A percentile compares a stretch with the other conserved stretches of the same genome.
Evolutionary conservation across 2,888 invertebrate genomes (phyloP).

Genomic region (Drosophila nr. perissopoda): DNA sequence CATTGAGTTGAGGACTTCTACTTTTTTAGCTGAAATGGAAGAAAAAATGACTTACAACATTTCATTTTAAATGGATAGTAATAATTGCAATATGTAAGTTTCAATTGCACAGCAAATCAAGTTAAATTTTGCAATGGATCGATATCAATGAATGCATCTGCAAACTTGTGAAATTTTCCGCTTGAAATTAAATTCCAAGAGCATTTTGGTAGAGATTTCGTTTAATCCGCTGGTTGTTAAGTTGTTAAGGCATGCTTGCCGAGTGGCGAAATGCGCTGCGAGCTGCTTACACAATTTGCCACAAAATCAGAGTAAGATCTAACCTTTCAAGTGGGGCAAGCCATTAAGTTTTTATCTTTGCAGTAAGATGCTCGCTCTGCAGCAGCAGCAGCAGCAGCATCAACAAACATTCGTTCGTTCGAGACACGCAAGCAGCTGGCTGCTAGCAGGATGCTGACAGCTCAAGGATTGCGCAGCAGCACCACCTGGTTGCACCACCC

Average conservation of each 20-base stretch:
- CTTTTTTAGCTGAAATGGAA: constrained; percentile 12
- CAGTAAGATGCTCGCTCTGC: constrained; percentile 42
- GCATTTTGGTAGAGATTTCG: constrained; percentile 20
- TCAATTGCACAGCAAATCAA: neutral
- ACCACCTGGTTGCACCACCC: constrained; percentile 47
- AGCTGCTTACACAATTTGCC: constrained; percentile 62
- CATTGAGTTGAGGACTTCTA: constrained; percentile 12
- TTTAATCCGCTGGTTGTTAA: constrained; percentile 24
- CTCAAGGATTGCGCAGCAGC: constrained; percentile 32
- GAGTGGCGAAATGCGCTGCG: constrained; percentile 17
- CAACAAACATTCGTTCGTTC: constrained; percentile 33
- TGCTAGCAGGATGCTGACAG: constrained; percentile 31
- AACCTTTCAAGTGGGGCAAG: constrained; percentile 63
- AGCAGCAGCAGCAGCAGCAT: constrained; percentile 13
- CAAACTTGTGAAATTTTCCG: constrained; percentile 2
- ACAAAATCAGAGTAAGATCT: constrained; percentile 67
- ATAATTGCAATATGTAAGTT: neutral
- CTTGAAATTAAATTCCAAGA: neutral
- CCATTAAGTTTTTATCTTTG: constrained; percentile 70
- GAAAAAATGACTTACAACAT: constrained; percentile 5
- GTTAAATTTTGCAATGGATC: neutral
- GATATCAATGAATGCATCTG: neutral
- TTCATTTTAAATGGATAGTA: neutral
- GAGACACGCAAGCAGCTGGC: constrained; percentile 35
- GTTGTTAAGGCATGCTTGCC: constrained; percentile 8